These are phyloP conservation scores for Phallusia fumigata DNA, from an alignment of 23 tunicate genomes.

Conservation along the genomic window DNA sequence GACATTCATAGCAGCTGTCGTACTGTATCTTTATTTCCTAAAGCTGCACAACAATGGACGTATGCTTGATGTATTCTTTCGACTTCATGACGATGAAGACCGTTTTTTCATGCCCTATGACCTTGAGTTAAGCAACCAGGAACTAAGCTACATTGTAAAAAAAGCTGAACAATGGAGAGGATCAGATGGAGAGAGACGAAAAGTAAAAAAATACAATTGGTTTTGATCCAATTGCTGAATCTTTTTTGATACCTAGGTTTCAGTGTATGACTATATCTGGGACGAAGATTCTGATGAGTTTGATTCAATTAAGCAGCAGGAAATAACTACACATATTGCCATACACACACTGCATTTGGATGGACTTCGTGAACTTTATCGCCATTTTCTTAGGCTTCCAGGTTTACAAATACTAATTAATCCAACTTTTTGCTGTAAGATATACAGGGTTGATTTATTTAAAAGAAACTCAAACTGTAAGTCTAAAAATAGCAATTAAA, in stretches of 20 bases:
- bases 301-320: slow-evolving; percentile 41
- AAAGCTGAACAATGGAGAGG: slow-evolving; percentile 98
- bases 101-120: slow-evolving; percentile 83
- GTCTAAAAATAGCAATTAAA: no score
- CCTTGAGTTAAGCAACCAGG: slow-evolving; percentile 89
- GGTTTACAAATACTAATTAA: slow-evolving; percentile 25
- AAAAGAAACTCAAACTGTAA: no score
- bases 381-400: slow-evolving; percentile 89
- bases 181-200: slow-evolving; percentile 88
- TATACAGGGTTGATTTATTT: no score
- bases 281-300: slow-evolving; percentile 61
- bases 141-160: slow-evolving; percentile 69
- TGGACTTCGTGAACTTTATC: slow-evolving; percentile 84
- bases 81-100: slow-evolving; percentile 79
- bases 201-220: slow-evolving; percentile 16
- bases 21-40: slow-evolving; percentile 87
- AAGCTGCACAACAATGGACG: slow-evolving; percentile 96
- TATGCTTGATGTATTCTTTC: slow-evolving; percentile 83
- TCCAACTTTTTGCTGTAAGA: no score
- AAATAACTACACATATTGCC: slow-evolving; percentile 82
- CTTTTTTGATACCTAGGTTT: slow-evolving; percentile 24
- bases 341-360: slow-evolving; percentile 93
- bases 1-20: slow-evolving; percentile 67
- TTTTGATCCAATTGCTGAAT: background rate
- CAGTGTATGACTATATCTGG: slow-evolving; percentile 96